phyloP scores from a whole-genome alignment of 2,113 vertebrate species.

The Periophthalmodon schlosseri region DNA sequence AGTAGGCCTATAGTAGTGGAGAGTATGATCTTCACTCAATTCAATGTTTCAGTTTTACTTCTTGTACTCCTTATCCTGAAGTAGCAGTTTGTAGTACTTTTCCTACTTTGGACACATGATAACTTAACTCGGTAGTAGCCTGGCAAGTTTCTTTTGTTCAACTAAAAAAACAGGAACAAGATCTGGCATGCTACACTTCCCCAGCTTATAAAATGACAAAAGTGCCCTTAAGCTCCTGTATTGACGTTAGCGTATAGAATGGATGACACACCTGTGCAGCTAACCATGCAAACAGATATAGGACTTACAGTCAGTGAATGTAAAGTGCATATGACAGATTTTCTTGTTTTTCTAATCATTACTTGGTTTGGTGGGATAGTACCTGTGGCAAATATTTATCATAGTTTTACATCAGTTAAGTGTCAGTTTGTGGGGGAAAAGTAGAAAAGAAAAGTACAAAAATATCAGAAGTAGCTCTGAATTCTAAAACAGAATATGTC shows the following conservation, averaged over 20 bases:
- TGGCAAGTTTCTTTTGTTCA: conserved; percentile 19
- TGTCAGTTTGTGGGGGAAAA: no score
- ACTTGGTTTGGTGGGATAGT: no score
- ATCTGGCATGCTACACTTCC: conserved; percentile 8
- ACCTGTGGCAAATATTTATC: no score
- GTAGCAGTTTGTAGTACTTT: background rate
- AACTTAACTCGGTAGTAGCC: conserved; percentile 5
- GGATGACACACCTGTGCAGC: conserved; percentile 4
- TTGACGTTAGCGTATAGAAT: background rate
- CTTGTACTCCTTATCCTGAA: background rate
- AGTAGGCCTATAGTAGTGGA: background rate
- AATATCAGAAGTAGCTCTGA: no score
- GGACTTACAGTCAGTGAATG: no score
- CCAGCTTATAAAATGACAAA: background rate
- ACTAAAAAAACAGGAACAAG: conserved; percentile 43
- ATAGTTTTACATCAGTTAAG: no score
- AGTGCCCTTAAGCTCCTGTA: conserved; percentile 7
- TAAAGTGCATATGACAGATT: no score
- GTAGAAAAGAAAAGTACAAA: no score
- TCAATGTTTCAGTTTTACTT: background rate
- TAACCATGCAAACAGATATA: background rate
- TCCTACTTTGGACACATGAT: background rate
- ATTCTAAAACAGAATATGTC: no score
- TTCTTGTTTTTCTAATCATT: no score
- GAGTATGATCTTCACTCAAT: no score